phyloP scores from a whole-genome alignment of 1,140 invertebrate species.

The Phymorhynchus buccinoides region DNA sequence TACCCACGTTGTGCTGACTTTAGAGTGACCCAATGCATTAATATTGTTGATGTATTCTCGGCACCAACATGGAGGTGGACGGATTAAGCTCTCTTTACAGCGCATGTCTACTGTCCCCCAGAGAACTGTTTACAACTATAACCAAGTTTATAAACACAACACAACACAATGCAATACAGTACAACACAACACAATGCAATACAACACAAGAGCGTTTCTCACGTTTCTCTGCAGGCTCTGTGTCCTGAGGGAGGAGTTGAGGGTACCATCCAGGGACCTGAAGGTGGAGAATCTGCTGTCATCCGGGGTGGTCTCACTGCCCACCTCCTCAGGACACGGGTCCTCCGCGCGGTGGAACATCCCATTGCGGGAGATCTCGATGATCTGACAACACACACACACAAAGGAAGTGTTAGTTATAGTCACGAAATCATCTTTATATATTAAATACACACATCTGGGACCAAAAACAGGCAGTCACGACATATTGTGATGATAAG shows the following conservation, averaged over 20 bases:
- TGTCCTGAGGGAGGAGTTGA: constrained; percentile 28
- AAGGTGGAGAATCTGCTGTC: constrained; percentile 48
- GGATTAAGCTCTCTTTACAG: too few species aligned
- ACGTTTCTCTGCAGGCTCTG: constrained; percentile 39
- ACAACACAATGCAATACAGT: too few species aligned
- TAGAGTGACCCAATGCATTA: too few species aligned
- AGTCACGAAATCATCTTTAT: neutral
- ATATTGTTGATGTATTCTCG: too few species aligned
- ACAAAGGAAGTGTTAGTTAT: neutral
- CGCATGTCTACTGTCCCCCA: too few species aligned
- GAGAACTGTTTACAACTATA: too few species aligned
- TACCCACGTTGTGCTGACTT: too few species aligned
- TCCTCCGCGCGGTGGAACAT: constrained; percentile 29
- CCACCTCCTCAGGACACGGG: constrained; percentile 32
- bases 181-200: too few species aligned
- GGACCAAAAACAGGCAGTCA: neutral
- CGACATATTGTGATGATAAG: too few species aligned
- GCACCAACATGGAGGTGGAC: too few species aligned
- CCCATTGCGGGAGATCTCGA: constrained; percentile 44
- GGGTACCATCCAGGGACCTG: constrained; percentile 41
- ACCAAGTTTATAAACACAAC: too few species aligned
- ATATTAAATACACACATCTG: neutral
- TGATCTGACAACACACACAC: constrained; percentile 27
- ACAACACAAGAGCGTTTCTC: neutral
- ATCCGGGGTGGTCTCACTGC: constrained; percentile 29